phyloP scores from a whole-genome alignment of 2,113 vertebrate genomes.

The Meleagris gallopavo region DNA sequence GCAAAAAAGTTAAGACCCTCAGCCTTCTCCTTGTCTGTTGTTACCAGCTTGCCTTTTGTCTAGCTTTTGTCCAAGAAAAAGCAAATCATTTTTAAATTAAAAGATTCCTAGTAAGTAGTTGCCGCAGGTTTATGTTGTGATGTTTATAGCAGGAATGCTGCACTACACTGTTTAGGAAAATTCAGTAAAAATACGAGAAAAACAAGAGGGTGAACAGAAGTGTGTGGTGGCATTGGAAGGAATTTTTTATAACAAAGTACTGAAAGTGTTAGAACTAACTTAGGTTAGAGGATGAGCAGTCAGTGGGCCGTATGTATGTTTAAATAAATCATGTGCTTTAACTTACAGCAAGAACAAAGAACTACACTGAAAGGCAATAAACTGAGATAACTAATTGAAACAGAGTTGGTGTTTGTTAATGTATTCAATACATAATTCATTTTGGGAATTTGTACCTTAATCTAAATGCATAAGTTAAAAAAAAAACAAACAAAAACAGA shows the following conservation, averaged over 20 bases:
- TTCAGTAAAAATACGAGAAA: not conserved
- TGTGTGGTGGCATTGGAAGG: not conserved
- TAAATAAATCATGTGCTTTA: slow-evolving; percentile 8
- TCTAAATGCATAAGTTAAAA: not conserved
- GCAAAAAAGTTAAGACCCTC: too few relatives aligned
- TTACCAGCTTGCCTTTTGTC: not conserved
- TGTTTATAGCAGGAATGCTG: not conserved
- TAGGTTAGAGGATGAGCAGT: not conserved
- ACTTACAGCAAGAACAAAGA: slow-evolving; percentile 3
- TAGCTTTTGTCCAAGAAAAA: not conserved
- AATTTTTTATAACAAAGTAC: not conserved
- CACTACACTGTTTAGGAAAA: not conserved
- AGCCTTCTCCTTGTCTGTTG: too few relatives aligned
- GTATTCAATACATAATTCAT: not conserved
- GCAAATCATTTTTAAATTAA: not conserved
- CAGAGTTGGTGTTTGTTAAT: not conserved
- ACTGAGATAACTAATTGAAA: not conserved
- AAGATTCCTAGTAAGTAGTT: not conserved
- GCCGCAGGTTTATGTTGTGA: not conserved
- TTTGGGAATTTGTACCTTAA: not conserved
- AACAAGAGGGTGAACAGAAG: not conserved
- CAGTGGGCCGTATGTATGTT: not conserved
- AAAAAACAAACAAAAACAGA: not conserved
- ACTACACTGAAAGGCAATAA: not conserved
- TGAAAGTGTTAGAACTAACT: not conserved